Evolutionary conservation across 92 coral and sea anemone species (phyloP).

Genomic region (Micromussa lordhowensis): DNA sequence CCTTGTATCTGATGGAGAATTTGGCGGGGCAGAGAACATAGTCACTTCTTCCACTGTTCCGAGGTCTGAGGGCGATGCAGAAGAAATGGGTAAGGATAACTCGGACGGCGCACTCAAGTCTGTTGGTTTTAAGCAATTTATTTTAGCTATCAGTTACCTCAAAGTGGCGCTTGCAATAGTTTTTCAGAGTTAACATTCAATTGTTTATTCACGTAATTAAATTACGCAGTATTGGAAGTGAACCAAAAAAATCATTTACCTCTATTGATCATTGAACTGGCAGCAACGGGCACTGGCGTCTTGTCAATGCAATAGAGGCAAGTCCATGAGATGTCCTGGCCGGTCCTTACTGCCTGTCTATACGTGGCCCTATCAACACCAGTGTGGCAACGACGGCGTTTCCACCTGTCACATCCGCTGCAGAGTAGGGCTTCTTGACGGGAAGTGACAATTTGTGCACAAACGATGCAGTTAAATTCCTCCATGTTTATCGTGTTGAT

Average conservation of each 20-base stretch:
- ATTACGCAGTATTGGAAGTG: not conserved
- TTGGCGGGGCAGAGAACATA: too few relatives aligned
- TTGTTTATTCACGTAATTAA: not conserved
- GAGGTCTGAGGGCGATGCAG: not conserved
- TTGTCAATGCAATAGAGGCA: conserved; percentile 7
- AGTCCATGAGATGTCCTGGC: conserved; percentile 31
- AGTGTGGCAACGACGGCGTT: not conserved
- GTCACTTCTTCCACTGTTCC: not conserved
- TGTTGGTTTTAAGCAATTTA: too few relatives aligned
- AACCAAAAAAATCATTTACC: not conserved
- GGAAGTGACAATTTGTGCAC: too few relatives aligned
- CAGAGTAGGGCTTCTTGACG: too few relatives aligned
- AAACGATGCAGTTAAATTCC: too few relatives aligned
- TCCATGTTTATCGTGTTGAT: too few relatives aligned
- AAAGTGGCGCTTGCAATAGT: not conserved
- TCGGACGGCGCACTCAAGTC: too few relatives aligned
- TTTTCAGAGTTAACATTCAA: not conserved
- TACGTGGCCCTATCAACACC: too few relatives aligned
- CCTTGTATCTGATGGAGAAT: not conserved
- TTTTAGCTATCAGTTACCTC: too few relatives aligned
- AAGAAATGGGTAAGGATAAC: not conserved
- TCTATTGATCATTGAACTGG: too few relatives aligned
- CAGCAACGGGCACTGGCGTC: conserved; percentile 20
- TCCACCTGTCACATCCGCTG: not conserved
- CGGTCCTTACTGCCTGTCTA: conserved; percentile 35